Percentiles rank a stretch among this genome's conserved stretches.
These are phyloP conservation scores for Xenopus laevis DNA, from an alignment of 2,113 vertebrate genomes.

Conservation along the genomic window DNA sequence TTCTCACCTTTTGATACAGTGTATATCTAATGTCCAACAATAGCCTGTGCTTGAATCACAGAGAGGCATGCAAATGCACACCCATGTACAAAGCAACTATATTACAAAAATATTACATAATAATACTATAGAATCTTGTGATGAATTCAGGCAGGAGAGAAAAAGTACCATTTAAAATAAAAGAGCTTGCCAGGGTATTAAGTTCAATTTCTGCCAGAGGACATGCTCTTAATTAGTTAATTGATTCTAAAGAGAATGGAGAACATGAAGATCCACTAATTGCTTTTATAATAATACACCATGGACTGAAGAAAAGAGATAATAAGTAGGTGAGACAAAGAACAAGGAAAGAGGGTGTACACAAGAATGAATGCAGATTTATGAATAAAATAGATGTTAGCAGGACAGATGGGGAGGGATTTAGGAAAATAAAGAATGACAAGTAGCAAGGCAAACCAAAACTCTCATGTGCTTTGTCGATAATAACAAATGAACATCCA, in stretches of 20 bases:
- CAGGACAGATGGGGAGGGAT: conserved; percentile 6
- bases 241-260: conserved; percentile 42
- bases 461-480: too few species aligned
- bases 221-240: conserved; percentile 44
- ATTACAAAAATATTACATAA: too few species aligned
- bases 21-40: too few species aligned
- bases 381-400: conserved; percentile 7
- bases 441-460: too few species aligned
- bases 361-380: conserved; percentile 3
- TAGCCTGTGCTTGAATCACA: too few species aligned
- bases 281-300: conserved; percentile 42
- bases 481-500: too few species aligned
- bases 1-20: too few species aligned
- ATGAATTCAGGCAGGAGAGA: too few species aligned
- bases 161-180: conserved; percentile 15
- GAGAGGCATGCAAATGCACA: too few species aligned
- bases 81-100: too few species aligned
- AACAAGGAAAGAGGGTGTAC: conserved; percentile 3
- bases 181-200: conserved; percentile 29
- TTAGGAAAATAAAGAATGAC: too few species aligned
- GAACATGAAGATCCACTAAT: conserved; percentile 42
- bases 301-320: conserved; percentile 34
- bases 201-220: conserved; percentile 42
- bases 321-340: conserved; percentile 27
- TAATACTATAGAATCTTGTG: too few species aligned